Percentiles rank a stretch among this genome's conserved stretches.
Evolutionary conservation across 2,113 vertebrate genomes (phyloP).

Genomic region (Perognathus longimembris): DNA sequence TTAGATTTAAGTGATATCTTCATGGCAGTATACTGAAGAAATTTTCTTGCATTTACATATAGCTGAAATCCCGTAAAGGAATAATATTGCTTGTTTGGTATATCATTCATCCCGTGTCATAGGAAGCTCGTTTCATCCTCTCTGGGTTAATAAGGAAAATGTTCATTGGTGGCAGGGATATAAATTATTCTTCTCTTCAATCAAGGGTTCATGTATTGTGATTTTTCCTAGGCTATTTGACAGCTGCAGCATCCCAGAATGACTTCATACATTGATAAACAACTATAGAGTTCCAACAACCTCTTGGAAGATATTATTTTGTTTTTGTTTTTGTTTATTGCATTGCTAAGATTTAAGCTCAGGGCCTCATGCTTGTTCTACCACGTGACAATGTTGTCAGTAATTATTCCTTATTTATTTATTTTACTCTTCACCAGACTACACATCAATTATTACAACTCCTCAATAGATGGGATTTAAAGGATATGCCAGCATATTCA

Average conservation of each 20-base stretch:
- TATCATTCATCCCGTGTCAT: background rate
- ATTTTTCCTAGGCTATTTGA: background rate
- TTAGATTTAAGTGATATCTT: background rate
- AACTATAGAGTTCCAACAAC: background rate
- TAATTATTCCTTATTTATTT: too few relatives aligned
- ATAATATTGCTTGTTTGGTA: background rate
- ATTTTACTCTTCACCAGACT: too few relatives aligned
- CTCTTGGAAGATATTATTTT: background rate
- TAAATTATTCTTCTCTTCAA: conserved; percentile 4
- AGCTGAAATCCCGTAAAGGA: background rate
- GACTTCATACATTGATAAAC: background rate
- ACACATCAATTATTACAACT: too few relatives aligned
- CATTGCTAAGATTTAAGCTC: too few relatives aligned
- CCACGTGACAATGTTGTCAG: too few relatives aligned
- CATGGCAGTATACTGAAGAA: background rate
- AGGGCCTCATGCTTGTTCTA: too few relatives aligned
- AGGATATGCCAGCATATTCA: too few relatives aligned
- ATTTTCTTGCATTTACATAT: background rate
- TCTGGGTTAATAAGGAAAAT: background rate
- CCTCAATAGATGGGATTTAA: too few relatives aligned
- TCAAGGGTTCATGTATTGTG: background rate
- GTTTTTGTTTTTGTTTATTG: too few relatives aligned
- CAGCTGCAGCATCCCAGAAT: background rate
- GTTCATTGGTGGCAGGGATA: background rate
- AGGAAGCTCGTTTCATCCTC: background rate